Conservation (phyloP, 2,113 vertebrate species). For the Hemichromis elongatus region DNA sequence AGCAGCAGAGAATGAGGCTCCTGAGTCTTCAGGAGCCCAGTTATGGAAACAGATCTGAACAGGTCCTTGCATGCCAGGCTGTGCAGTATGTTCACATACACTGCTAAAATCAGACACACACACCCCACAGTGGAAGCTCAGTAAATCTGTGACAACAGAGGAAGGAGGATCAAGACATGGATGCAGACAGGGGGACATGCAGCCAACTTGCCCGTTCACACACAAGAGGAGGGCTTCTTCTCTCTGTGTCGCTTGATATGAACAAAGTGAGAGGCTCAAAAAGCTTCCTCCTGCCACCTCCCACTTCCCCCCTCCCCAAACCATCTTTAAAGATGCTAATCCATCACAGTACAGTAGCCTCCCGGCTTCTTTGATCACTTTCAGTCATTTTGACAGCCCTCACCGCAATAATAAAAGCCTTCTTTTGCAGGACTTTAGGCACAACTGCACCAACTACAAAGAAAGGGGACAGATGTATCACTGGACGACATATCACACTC, state of each 20-base stretch:
- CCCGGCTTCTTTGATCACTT: slow-evolving; percentile 48
- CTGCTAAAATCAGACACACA: slow-evolving; percentile 30
- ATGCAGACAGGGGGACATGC: not conserved
- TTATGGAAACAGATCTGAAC: slow-evolving; percentile 55
- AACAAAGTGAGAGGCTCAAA: slow-evolving; percentile 36
- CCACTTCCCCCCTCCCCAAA: not conserved
- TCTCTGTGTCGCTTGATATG: slow-evolving; percentile 33
- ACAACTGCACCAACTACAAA: slow-evolving; percentile 17
- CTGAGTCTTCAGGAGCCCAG: slow-evolving; percentile 51
- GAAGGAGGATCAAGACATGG: not conserved
- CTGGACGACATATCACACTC: not conserved
- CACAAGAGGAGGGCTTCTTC: slow-evolving; percentile 2
- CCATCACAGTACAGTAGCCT: slow-evolving; percentile 55
- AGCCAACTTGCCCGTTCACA: not conserved
- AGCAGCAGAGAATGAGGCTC: not conserved
- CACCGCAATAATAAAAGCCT: slow-evolving; percentile 40
- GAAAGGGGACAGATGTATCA: slow-evolving; percentile 19
- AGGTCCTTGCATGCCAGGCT: slow-evolving; percentile 53
- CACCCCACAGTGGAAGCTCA: slow-evolving; percentile 19
- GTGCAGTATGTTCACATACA: slow-evolving; percentile 26
- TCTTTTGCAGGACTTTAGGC: slow-evolving; percentile 14
- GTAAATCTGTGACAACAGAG: not conserved
- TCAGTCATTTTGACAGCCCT: slow-evolving; percentile 22
- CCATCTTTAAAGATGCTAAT: slow-evolving; percentile 57
- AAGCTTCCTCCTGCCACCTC: not conserved